Percentiles rank a stretch among this genome's conserved stretches.
phyloP scores from a whole-genome alignment of 2,797 vertebrate species.

The Clarias pachynema region DNA sequence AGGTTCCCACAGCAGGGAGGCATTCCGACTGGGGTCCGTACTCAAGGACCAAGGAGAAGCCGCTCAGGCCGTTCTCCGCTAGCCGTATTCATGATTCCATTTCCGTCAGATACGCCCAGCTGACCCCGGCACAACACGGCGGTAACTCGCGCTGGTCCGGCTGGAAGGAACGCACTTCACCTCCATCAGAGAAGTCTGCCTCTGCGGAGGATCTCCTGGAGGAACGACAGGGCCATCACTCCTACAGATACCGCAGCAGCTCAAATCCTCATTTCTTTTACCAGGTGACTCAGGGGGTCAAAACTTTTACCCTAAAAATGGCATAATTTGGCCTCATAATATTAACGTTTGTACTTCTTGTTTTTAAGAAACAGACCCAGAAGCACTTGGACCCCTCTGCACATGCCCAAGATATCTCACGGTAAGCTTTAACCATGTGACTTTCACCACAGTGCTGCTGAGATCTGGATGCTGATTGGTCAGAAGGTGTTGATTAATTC shows the following conservation, averaged over 20 bases:
- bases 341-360: neutral
- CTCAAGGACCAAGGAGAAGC: constrained; percentile 66
- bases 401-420: constrained; percentile 7
- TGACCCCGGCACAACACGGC: constrained; percentile 57
- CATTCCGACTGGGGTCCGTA: constrained; percentile 68
- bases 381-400: constrained; percentile 6
- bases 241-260: constrained; percentile 68
- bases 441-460: too few relatives aligned
- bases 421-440: constrained; percentile 29
- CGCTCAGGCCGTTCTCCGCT: constrained; percentile 71
- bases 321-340: neutral
- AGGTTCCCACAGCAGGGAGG: constrained; percentile 67
- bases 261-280: constrained; percentile 67
- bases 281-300: constrained; percentile 64
- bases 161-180: constrained; percentile 61
- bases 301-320: neutral
- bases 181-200: constrained; percentile 62
- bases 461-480: neutral
- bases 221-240: constrained; percentile 57
- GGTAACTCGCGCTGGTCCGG: constrained; percentile 58
- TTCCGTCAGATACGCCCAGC: constrained; percentile 71
- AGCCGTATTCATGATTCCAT: constrained; percentile 73
- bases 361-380: constrained; percentile 19
- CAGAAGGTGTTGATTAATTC: neutral
- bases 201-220: constrained; percentile 72